Evolutionary conservation across 1,140 invertebrate genomes (phyloP).

Genomic region (Trypoxylus dichotomus): DNA sequence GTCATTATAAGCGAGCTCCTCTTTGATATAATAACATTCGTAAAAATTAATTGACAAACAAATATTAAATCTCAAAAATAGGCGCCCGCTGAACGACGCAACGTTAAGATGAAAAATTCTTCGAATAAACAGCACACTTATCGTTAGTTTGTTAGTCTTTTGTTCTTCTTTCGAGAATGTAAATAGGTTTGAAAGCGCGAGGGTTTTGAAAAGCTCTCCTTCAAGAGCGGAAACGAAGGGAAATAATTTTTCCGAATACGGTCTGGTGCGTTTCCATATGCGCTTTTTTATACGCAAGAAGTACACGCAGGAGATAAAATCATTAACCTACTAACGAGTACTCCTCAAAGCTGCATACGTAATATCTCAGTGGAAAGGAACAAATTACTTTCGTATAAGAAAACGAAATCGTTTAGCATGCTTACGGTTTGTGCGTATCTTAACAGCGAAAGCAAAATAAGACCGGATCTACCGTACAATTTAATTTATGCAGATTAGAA

Average conservation of each 20-base stretch:
- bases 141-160: background rate
- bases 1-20: background rate
- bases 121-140: background rate
- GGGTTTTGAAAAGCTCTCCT: background rate
- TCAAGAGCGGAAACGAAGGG: slow-evolving; percentile 5
- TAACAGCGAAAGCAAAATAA: too few relatives aligned
- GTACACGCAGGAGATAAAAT: slow-evolving; percentile 6
- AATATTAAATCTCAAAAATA: background rate
- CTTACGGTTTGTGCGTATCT: background rate
- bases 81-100: background rate
- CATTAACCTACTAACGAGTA: slow-evolving; percentile 6
- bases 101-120: background rate
- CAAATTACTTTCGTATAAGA: slow-evolving; percentile 7
- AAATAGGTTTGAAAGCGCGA: background rate
- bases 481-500: too few relatives aligned
- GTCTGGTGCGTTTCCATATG: background rate
- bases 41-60: background rate
- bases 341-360: slow-evolving; percentile 7
- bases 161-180: background rate
- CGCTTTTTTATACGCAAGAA: background rate
- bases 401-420: background rate
- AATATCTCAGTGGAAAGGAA: background rate
- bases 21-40: background rate
- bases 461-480: too few relatives aligned
- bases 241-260: slow-evolving; percentile 11